Base-by-base conservation (phyloP, 2,113 vertebrate species). In the Otocyon megalotis region DNA sequence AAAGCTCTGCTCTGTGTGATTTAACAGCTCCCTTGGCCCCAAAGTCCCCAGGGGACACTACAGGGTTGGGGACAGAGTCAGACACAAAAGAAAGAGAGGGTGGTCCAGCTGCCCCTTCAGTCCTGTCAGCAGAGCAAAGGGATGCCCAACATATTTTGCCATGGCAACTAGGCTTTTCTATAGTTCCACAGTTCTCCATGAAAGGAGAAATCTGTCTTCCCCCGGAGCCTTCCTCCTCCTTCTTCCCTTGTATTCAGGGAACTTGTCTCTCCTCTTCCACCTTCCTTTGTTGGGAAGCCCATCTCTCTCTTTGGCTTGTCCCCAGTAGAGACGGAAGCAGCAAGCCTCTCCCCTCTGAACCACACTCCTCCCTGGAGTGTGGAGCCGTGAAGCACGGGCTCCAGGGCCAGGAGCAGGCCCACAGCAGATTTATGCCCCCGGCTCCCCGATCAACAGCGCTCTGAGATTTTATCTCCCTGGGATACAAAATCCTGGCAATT, bases 381-480 rank as follows among this genome's bases (percentile, higher is more conserved):
- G 43, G 43, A 43, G 43, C 43, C 43, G 1, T 43, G 43, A 43
- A 43, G 43, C 77, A 26, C 0, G 0, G 86, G 86, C 50, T 86
- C 32, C 60, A 1, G 28, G 37, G 53, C 87, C 53, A 16, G 17
- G 35, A 91, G 77, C 28, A 1, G 0, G 12, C 50, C 84, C 7
- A 0, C 7, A 35, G 90, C 87, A 85, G 80, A 90, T 79, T 58
- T 86, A 54, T 85, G 89, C 16, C 58, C 50, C 71, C 50, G 14
- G 13, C 60, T 89, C 79, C 87, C 87, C 83, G 50, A 89, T 5
- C 50, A 63, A 82, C 50, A 0, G 0, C 67, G 32, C 32, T 83
- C 72, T 20, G 37, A 63, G 93, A 76, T 58, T 82, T 93, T 58
- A 62, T 94, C 89, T 96, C 96, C 77, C 79, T 56, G 60, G 76